These are phyloP conservation scores for Hesperophylax magnus DNA, from an alignment of 1,140 invertebrate genomes.

Conservation along the genomic window DNA sequence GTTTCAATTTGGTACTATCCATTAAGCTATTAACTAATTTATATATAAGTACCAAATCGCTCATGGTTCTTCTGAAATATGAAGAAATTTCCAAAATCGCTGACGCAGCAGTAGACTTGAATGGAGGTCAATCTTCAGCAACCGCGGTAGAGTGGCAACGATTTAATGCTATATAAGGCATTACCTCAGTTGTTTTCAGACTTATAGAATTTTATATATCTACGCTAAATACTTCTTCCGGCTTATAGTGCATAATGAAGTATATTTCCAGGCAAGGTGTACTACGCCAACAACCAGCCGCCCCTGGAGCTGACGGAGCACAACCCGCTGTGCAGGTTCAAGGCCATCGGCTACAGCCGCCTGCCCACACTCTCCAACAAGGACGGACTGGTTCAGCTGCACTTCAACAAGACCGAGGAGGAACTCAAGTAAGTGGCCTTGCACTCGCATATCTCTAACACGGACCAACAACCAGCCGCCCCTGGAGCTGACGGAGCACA, in stretches of 20 bases:
- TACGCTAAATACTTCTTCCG: background rate
- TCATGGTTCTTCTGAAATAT: too few relatives aligned
- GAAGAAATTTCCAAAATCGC: too few relatives aligned
- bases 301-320: conserved; percentile 89
- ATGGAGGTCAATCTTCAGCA: too few relatives aligned
- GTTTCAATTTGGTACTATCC: too few relatives aligned
- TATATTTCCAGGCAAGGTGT: conserved; percentile 75
- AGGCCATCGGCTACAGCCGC: conserved; percentile 92
- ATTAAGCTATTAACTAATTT: too few relatives aligned
- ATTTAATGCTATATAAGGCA: too few relatives aligned
- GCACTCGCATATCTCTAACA: too few relatives aligned
- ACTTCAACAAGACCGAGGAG: conserved; percentile 82
- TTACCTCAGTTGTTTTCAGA: too few relatives aligned
- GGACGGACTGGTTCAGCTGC: conserved; percentile 88
- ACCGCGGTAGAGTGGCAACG: too few relatives aligned
- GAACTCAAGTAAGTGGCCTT: conserved; percentile 75
- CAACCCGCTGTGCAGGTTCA: conserved; percentile 93
- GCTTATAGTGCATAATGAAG: background rate
- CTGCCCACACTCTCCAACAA: conserved; percentile 88
- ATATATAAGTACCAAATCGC: too few relatives aligned
- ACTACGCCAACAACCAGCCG: conserved; percentile 81
- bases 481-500: conserved; percentile 89
- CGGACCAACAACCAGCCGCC: conserved; percentile 82
- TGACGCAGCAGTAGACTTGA: too few relatives aligned
- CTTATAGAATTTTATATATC: too few relatives aligned